These are phyloP conservation scores for Dusona sp. DNA, from an alignment of 2,888 invertebrate genomes.

Conservation along the genomic window DNA sequence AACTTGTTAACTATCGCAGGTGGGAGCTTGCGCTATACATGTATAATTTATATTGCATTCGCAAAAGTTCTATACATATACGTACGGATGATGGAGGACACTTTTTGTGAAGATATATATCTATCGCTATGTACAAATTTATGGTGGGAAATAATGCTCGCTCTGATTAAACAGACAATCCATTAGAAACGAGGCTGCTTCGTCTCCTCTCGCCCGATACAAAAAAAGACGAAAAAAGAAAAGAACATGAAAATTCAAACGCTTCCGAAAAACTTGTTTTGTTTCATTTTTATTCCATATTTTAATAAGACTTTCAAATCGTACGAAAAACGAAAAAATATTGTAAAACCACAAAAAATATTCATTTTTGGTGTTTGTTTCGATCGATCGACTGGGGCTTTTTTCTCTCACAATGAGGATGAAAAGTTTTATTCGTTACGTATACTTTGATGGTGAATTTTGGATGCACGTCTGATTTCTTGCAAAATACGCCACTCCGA, in stretches of 20 bases:
- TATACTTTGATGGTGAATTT: too few relatives aligned
- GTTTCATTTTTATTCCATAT: background rate
- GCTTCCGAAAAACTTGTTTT: too few relatives aligned
- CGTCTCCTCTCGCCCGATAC: background rate
- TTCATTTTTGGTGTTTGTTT: too few relatives aligned
- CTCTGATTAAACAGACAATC: background rate
- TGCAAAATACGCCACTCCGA: too few relatives aligned
- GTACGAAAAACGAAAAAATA: too few relatives aligned
- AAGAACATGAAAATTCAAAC: too few relatives aligned
- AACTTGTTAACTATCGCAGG: constrained; percentile 72
- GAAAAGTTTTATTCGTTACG: too few relatives aligned
- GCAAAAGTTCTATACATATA: background rate
- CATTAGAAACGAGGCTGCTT: background rate
- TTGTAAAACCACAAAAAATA: too few relatives aligned
- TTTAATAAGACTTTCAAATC: background rate
- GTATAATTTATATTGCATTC: background rate
- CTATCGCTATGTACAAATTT: background rate
- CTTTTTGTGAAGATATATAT: background rate
- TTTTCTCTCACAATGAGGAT: too few relatives aligned
- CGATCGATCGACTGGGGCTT: too few relatives aligned
- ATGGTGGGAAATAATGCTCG: background rate
- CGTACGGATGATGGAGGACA: background rate
- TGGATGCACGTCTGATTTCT: too few relatives aligned
- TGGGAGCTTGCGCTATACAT: background rate
- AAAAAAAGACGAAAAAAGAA: background rate